Percentiles rank a stretch among this genome's conserved stretches.
Evolutionary conservation across 2,888 invertebrate species (phyloP).

Genomic region (Philonicus albiceps): DNA sequence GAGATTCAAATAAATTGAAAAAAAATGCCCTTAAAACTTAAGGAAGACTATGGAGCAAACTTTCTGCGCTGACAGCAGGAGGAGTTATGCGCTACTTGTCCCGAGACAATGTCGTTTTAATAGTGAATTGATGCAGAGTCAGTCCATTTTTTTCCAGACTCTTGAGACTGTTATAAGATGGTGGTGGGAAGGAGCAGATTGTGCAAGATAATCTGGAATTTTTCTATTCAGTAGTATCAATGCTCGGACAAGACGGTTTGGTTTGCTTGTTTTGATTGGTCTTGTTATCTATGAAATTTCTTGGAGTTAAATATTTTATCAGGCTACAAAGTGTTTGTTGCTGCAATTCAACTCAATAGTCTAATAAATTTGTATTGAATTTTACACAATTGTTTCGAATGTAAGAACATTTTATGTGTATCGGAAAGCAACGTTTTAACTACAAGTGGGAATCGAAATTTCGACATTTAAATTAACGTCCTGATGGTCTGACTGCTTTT

Average conservation of each 20-base stretch:
- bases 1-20: neutral
- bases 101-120: neutral
- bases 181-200: neutral
- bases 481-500: no score
- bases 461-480: no score
- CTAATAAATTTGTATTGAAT: neutral
- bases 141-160: neutral
- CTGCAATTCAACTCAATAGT: neutral
- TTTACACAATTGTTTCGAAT: no score
- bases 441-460: no score
- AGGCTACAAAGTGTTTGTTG: neutral
- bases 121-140: neutral
- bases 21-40: neutral
- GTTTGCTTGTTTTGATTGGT: neutral
- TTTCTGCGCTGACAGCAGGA: neutral
- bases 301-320: neutral
- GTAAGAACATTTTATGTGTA: no score
- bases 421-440: no score
- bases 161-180: neutral
- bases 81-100: neutral
- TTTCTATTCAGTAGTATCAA: neutral
- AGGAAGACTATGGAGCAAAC: neutral
- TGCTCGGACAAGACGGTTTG: neutral
- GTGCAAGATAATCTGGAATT: neutral
- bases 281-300: neutral